Conservation (phyloP, 1,140 invertebrate species). For the Dendrolimus punctatus region DNA sequence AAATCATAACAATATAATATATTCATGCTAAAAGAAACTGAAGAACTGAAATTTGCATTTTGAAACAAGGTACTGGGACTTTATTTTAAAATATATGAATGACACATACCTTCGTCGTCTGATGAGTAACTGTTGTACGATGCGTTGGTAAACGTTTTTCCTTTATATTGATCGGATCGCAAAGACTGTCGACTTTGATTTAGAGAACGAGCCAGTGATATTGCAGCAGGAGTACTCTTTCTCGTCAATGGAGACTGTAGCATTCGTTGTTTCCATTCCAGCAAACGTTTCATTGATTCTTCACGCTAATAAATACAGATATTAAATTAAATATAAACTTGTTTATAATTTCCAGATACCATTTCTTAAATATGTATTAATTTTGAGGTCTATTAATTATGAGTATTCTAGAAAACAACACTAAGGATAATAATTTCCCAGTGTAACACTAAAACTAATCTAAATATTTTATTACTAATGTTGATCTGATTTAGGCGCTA, state of each 20-base stretch:
- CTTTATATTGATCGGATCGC: conserved; percentile 61
- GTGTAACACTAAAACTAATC: too few relatives aligned
- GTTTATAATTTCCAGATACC: too few relatives aligned
- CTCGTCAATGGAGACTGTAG: conserved; percentile 88
- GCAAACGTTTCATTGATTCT: conserved; percentile 91
- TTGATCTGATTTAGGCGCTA: too few relatives aligned
- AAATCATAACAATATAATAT: too few relatives aligned
- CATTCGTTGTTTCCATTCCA: conserved; percentile 96
- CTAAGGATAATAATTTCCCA: too few relatives aligned
- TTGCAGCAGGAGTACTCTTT: conserved; percentile 77
- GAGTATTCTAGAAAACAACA: too few relatives aligned
- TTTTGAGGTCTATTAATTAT: too few relatives aligned
- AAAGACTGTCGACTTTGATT: conserved; percentile 67
- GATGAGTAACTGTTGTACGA: conserved; percentile 88
- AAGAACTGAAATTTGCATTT: too few relatives aligned
- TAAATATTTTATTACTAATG: too few relatives aligned
- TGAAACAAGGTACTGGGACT: too few relatives aligned
- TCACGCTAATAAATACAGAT: conserved; percentile 74
- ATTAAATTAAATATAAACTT: background rate
- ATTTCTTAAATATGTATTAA: too few relatives aligned
- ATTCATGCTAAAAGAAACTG: too few relatives aligned
- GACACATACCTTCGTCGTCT: conserved; percentile 85
- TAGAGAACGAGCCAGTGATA: conserved; percentile 67
- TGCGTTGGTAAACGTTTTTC: conserved; percentile 65
- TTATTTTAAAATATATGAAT: conserved; percentile 1